phyloP scores from a whole-genome alignment of 2,888 invertebrate genomes.

The Mythimna vitellina region DNA sequence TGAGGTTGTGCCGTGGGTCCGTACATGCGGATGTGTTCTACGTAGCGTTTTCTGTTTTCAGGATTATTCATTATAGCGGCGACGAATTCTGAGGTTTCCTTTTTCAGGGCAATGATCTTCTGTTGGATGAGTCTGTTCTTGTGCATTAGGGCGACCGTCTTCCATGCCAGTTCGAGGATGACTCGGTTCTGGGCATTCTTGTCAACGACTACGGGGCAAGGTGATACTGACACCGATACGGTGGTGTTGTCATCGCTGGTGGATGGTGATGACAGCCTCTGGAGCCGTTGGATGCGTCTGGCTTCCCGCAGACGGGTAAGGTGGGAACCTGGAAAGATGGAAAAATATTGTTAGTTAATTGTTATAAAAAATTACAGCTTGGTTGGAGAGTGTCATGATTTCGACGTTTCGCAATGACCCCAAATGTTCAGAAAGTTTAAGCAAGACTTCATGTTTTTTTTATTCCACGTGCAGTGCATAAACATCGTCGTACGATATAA shows the following conservation, averaged over 20 bases:
- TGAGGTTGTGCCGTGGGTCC: slow-evolving; percentile 64
- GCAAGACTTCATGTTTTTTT: not conserved
- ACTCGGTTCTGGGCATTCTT: slow-evolving; percentile 84
- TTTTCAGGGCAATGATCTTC: slow-evolving; percentile 90
- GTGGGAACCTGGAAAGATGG: slow-evolving; percentile 80
- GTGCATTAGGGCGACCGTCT: slow-evolving; percentile 91
- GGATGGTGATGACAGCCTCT: slow-evolving; percentile 71
- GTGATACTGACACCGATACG: slow-evolving; percentile 44
- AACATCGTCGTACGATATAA: not conserved
- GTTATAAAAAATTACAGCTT: not conserved
- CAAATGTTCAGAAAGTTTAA: not conserved
- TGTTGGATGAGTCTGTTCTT: slow-evolving; percentile 91
- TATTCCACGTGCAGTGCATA: not conserved
- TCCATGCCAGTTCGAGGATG: slow-evolving; percentile 91
- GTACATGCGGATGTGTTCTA: slow-evolving; percentile 75
- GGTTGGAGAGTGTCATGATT: not conserved
- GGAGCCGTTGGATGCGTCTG: slow-evolving; percentile 80
- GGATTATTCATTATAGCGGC: slow-evolving; percentile 91
- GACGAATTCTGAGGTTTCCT: slow-evolving; percentile 92
- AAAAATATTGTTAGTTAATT: slow-evolving; percentile 44
- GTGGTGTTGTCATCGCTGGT: slow-evolving; percentile 64
- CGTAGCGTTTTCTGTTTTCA: slow-evolving; percentile 79
- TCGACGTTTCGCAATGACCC: not conserved
- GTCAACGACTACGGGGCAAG: slow-evolving; percentile 70
- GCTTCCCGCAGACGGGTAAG: slow-evolving; percentile 80